Evolutionary conservation across 2,113 vertebrate species (phyloP).

Genomic region (Cavia aperea): DNA sequence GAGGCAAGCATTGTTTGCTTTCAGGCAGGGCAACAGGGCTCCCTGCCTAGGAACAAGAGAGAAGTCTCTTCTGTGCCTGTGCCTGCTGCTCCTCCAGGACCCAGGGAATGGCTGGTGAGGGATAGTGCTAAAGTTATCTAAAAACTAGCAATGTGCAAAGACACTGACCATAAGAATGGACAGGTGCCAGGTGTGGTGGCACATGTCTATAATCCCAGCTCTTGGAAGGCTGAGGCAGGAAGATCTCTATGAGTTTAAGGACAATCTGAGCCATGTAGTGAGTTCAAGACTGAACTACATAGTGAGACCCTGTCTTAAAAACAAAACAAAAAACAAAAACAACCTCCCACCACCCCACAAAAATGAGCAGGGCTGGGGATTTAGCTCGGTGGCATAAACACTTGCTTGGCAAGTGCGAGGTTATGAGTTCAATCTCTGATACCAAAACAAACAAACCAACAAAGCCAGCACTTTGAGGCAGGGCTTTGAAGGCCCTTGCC

Average conservation of each 20-base stretch:
- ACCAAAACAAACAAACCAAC: neutral
- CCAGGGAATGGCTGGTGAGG: neutral
- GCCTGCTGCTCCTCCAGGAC: neutral
- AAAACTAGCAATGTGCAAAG: neutral
- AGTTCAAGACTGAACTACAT: neutral
- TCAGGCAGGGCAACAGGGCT: rapidly evolving
- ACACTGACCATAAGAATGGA: neutral
- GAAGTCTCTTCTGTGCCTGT: neutral
- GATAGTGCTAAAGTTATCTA: neutral
- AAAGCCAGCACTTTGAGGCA: neutral
- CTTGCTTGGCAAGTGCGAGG: too few species aligned
- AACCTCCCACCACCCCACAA: neutral
- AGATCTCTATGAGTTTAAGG: neutral
- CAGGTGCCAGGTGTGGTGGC: neutral
- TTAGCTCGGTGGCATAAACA: too few species aligned
- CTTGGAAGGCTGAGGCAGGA: neutral
- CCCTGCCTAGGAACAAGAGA: neutral
- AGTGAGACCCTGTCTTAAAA: neutral
- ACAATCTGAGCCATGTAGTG: neutral
- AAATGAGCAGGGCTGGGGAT: neutral
- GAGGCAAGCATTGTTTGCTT: neutral
- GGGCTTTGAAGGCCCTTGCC: neutral
- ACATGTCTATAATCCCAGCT: neutral
- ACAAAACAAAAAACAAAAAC: neutral
- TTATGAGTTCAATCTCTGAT: too few species aligned